These are phyloP conservation scores for Drosophila aff. DNA, from an alignment of 1,140 invertebrate genomes.

Conservation along the genomic window DNA sequence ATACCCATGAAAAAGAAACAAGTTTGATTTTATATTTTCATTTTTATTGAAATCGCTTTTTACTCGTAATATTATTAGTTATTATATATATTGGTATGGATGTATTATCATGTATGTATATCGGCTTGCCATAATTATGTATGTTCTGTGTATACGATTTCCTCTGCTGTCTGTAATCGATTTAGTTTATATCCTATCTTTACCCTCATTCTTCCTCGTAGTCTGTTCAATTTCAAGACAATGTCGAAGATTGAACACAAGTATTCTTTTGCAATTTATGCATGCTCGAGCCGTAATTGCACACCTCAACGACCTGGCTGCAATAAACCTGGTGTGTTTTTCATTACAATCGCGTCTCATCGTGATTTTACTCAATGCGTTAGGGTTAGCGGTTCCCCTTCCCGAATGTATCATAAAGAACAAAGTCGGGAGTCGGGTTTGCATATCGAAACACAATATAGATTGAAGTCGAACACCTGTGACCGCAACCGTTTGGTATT, in stretches of 20 bases:
- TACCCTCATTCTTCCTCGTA: conserved; percentile 26
- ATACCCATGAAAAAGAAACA: conserved; percentile 1
- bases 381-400: conserved; percentile 23
- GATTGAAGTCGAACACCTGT: conserved; percentile 37
- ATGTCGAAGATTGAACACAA: conserved; percentile 74
- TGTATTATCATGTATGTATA: conserved; percentile 80
- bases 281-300: conserved; percentile 54
- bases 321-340: conserved; percentile 12
- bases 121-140: conserved; percentile 76
- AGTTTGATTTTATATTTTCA: conserved; percentile 61
- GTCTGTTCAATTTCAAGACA: conserved; percentile 41
- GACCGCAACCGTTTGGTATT: conserved; percentile 22
- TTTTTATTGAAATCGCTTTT: conserved; percentile 83
- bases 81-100: conserved; percentile 74
- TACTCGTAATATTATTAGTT: conserved; percentile 82
- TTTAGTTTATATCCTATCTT: conserved; percentile 56
- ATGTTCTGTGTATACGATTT: conserved; percentile 66
- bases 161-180: conserved; percentile 57
- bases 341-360: conserved; percentile 39
- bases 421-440: conserved; percentile 30
- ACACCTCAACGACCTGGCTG: conserved; percentile 32
- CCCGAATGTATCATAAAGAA: conserved; percentile 44
- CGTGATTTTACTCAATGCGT: conserved; percentile 45
- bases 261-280: conserved; percentile 59
- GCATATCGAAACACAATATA: conserved; percentile 62